These are phyloP conservation scores for Rhynchotus rufescens DNA, from an alignment of 2,797 vertebrate genomes.

Conservation along the genomic window DNA sequence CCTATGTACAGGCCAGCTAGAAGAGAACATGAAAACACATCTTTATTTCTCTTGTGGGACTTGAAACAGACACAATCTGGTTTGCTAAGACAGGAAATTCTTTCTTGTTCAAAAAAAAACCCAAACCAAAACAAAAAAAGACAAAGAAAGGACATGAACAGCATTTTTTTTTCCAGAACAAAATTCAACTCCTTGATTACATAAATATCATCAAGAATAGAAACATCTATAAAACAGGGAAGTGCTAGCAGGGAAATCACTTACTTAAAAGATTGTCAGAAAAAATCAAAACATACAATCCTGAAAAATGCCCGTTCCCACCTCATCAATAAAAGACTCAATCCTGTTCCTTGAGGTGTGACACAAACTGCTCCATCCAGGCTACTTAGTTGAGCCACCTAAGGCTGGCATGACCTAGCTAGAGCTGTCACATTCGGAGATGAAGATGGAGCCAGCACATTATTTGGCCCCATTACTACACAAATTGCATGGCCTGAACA, in stretches of 20 bases:
- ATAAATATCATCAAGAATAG: constrained; percentile 11
- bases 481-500: not conserved
- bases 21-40: not conserved
- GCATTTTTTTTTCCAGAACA: not conserved
- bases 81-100: not conserved
- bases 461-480: not conserved
- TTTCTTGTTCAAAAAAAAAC: not conserved
- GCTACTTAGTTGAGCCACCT: not conserved
- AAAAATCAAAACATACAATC: not conserved
- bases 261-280: not conserved
- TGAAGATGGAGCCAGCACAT: not conserved
- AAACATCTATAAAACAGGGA: not conserved
- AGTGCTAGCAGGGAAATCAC: not conserved
- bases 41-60: not conserved
- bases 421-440: not conserved
- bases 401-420: not conserved
- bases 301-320: not conserved
- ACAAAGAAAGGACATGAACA: not conserved
- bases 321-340: not conserved
- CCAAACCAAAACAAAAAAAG: not conserved
- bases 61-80: not conserved
- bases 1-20: constrained; percentile 43
- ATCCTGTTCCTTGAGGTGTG: not conserved
- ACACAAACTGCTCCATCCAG: not conserved
- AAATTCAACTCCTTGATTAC: not conserved